Percentiles rank a stretch among this genome's conserved stretches.
Evolutionary conservation across 2,797 vertebrate genomes (phyloP).

Genomic region (Squalus acanthias): DNA sequence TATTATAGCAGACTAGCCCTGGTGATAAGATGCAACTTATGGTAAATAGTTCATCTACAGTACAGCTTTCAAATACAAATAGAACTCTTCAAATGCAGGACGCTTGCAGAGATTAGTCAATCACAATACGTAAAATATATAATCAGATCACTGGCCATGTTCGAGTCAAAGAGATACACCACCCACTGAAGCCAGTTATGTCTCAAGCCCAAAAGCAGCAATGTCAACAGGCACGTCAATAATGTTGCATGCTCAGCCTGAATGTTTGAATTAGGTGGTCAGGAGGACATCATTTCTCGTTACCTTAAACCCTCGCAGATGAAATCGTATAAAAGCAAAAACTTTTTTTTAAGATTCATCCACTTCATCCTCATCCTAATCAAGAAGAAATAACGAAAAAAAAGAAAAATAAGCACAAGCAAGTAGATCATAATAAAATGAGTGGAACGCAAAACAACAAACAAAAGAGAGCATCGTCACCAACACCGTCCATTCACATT

Average conservation of each 20-base stretch:
- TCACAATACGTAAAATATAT: background rate
- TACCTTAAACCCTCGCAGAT: conserved; percentile 36
- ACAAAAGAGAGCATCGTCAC: background rate
- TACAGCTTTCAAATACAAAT: background rate
- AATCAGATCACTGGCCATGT: background rate
- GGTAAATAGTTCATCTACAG: background rate
- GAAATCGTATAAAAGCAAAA: conserved; percentile 31
- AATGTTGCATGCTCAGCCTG: background rate
- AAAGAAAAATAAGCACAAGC: background rate
- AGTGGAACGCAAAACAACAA: background rate
- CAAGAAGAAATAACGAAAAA: background rate
- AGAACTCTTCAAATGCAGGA: background rate
- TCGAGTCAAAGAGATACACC: background rate
- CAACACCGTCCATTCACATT: background rate
- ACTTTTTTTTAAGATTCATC: conserved; percentile 31
- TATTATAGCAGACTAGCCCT: background rate
- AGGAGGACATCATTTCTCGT: background rate
- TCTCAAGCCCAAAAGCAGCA: background rate
- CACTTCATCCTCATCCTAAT: conserved; percentile 30
- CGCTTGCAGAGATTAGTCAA: background rate
- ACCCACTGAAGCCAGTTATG: background rate
- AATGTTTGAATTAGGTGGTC: background rate
- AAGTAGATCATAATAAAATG: background rate
- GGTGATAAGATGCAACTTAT: background rate
- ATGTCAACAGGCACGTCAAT: background rate